Percentiles rank a stretch among this genome's conserved stretches.
These are phyloP conservation scores for Diplodus sargus DNA, from an alignment of 2,797 vertebrate genomes.

Conservation along the genomic window DNA sequence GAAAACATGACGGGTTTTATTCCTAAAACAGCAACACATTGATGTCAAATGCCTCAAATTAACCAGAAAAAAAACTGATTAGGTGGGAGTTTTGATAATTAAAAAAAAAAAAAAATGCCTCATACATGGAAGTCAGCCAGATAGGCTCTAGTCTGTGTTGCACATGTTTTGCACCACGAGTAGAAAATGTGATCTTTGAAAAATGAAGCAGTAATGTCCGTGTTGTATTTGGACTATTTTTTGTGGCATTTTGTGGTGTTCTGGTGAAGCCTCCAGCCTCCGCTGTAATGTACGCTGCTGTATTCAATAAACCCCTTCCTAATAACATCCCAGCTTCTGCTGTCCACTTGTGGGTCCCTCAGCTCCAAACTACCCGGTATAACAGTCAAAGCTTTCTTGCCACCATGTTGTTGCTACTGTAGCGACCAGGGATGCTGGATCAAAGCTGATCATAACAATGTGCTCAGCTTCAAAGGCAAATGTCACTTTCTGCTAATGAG, in stretches of 20 bases:
- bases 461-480: conserved; percentile 18
- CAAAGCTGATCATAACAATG: conserved; percentile 15
- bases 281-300: no score
- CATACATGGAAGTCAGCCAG: background rate
- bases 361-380: no score
- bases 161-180: background rate
- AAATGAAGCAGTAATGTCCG: background rate
- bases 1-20: background rate
- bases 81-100: background rate
- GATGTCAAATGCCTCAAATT: background rate
- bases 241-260: no score
- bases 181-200: conserved; percentile 18
- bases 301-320: no score
- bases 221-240: no score
- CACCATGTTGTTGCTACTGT: background rate
- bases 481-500: background rate
- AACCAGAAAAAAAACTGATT: background rate
- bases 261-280: no score
- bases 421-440: background rate
- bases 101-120: background rate
- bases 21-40: background rate
- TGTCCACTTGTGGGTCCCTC: no score
- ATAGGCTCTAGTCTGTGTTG: background rate
- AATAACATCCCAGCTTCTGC: no score
- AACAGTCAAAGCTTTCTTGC: background rate